A percentile compares a stretch with the other conserved stretches of the same genome.
These are phyloP conservation scores for Rallus limicola DNA, from an alignment of 2,113 vertebrate species.

Conservation along the genomic window DNA sequence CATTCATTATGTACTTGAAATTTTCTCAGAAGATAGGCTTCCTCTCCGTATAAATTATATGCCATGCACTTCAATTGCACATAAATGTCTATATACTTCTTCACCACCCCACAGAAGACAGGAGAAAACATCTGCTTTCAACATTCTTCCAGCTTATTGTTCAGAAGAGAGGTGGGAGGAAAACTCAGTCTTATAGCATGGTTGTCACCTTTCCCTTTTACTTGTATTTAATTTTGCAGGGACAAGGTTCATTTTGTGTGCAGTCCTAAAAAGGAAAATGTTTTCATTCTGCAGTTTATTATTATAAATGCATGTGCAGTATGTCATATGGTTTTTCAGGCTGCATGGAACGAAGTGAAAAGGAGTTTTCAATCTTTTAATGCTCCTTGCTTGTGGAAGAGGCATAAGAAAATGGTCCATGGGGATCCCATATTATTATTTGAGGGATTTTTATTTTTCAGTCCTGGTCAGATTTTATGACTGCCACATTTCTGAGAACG, in stretches of 20 bases:
- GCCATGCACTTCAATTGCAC: background rate
- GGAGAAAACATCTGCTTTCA: background rate
- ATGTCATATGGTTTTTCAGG: slow-evolving; percentile 30
- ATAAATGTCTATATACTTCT: background rate
- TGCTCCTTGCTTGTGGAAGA: slow-evolving; percentile 43
- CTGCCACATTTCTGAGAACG: slow-evolving; percentile 23
- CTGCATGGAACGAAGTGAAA: slow-evolving; percentile 45
- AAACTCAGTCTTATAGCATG: background rate
- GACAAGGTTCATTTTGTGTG: slow-evolving; percentile 3
- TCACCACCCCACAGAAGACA: background rate
- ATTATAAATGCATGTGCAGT: slow-evolving; percentile 9
- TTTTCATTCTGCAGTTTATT: background rate
- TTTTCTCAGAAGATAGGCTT: background rate
- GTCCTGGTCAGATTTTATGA: slow-evolving; percentile 60
- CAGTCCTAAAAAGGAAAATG: slow-evolving; percentile 21
- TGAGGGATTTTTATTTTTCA: slow-evolving; percentile 60
- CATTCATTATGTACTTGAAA: background rate
- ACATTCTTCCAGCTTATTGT: background rate
- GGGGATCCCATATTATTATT: slow-evolving; percentile 57
- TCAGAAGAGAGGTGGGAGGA: background rate
- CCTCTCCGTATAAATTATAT: background rate
- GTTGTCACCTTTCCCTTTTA: background rate
- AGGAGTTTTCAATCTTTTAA: slow-evolving; percentile 56
- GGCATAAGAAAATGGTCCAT: slow-evolving; percentile 53
- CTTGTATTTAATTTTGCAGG: slow-evolving; percentile 33